A percentile compares a stretch with the other conserved stretches of the same genome.
Evolutionary conservation across 2,797 vertebrate genomes (phyloP).

Genomic region (Melanogrammus aeglefinus): DNA sequence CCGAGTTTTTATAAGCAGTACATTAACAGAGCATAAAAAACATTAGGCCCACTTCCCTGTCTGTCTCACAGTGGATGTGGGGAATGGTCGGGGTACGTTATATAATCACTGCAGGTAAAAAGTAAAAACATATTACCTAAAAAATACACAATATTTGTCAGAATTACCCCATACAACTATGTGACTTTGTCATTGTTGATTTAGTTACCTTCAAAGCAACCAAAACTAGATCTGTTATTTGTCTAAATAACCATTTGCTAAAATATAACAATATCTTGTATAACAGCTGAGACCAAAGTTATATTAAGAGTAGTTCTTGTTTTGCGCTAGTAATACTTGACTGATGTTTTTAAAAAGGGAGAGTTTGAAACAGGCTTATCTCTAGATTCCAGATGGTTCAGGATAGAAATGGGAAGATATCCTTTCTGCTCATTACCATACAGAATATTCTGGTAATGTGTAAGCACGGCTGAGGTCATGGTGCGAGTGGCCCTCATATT

Average conservation of each 20-base stretch:
- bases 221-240: neutral
- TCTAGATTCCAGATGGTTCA: conserved; percentile 1
- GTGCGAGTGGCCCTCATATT: conserved; percentile 49
- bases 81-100: neutral
- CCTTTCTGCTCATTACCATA: neutral
- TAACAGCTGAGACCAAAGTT: neutral
- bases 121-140: neutral
- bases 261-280: neutral
- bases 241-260: neutral
- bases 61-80: neutral
- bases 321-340: neutral
- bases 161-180: neutral
- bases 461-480: conserved; percentile 52
- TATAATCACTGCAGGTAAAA: neutral
- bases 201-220: neutral
- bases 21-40: neutral
- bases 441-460: conserved; percentile 17
- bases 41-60: neutral
- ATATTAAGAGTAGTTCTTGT: neutral
- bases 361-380: neutral
- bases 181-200: neutral
- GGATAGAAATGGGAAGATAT: neutral
- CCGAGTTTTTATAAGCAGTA: too few species aligned
- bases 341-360: neutral
- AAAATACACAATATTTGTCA: neutral